Percentiles rank a stretch among this genome's conserved stretches.
Conservation (phyloP, 2,797 vertebrate species). For the Rhabdophis nuchalis region DNA sequence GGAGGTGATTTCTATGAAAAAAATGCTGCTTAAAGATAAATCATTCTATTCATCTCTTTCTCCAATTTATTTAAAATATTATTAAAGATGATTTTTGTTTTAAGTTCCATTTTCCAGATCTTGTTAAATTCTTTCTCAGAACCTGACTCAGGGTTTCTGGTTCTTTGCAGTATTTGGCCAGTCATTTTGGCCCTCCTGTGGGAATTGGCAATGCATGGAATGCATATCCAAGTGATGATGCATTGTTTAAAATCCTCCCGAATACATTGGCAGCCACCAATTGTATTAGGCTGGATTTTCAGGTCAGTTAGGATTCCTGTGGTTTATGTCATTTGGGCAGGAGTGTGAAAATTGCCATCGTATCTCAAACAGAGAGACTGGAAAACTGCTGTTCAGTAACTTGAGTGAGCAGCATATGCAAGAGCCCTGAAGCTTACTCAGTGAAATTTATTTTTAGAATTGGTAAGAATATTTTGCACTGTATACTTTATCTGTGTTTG, state of each 20-base stretch:
- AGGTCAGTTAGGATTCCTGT: conserved; percentile 41
- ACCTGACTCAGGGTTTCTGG: conserved; percentile 55
- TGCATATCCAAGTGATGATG: conserved; percentile 66
- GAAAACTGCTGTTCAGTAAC: conserved; percentile 48
- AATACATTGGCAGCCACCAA: conserved; percentile 42
- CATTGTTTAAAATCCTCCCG: conserved; percentile 62
- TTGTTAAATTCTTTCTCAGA: conserved; percentile 41
- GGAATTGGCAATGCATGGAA: conserved; percentile 58
- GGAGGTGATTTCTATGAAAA: conserved; percentile 39
- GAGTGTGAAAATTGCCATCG: conserved; percentile 32
- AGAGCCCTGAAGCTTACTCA: conserved; percentile 40
- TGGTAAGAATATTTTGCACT: conserved; percentile 44
- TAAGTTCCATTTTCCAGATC: background rate
- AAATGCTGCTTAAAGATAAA: conserved; percentile 24
- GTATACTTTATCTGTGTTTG: conserved; percentile 46
- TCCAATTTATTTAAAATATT: conserved; percentile 39
- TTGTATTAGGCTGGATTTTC: conserved; percentile 20
- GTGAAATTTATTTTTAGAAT: conserved; percentile 44
- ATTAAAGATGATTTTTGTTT: conserved; percentile 45
- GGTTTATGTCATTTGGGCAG: conserved; percentile 9
- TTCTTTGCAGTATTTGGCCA: conserved; percentile 62
- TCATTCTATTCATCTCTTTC: background rate
- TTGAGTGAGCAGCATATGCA: conserved; percentile 52
- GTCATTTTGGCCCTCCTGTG: conserved; percentile 59
- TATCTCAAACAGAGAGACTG: conserved; percentile 23